Evolutionary conservation across 2,888 invertebrate species (phyloP), one percentile per base, ranked within the genome.

Genomic region (Lithodes maja): DNA sequence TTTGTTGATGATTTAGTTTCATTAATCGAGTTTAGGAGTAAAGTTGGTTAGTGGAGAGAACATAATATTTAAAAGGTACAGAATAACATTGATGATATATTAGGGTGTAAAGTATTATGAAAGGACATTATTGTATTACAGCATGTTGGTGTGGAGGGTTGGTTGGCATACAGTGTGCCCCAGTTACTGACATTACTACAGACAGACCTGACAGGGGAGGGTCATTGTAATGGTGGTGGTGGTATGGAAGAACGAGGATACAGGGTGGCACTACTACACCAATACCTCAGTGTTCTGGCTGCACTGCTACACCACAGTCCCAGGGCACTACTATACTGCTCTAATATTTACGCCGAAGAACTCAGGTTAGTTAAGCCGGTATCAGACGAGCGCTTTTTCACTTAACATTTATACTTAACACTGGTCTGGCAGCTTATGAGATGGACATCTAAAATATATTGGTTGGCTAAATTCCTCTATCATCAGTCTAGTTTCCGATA

Each of bases 141-240:
- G 90, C 86, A 86, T 79, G 90, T 84, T 0, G 71, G 85, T n/a
- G 85, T 90, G 49, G 90, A 90, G 53, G 83, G 74, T 2, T 90
- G 90, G 90, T 77, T 90, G 50, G 83, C 85, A 7, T 83, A 88
- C 75, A 54, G 84, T 33, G 88, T 90, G 17, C 90, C 90, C 15
- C 87, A 90, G 79, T 83, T 90, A 15, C 86, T 90, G 12, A 49
- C 79, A 2, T 33, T 90, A 17, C 79, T 88, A 2, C 88, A 88
- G 15, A 85, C 88, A 5, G 88, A 90, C 49, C 15, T 2, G 5
- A 74, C 33, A 3, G 54, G 55, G 5, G 33, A 9, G 9, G 17
- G 71, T 71, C 12, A n/a, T 7, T 9, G 61, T 12, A 12, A 12
- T 61, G 12, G 61, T 61, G 50, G 85, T 17, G 50, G 77, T 68